Percentiles rank a stretch among this genome's conserved stretches.
These are phyloP conservation scores for Caenorhabditis sp. DNA, from an alignment of 2,888 invertebrate species.

Conservation along the genomic window DNA sequence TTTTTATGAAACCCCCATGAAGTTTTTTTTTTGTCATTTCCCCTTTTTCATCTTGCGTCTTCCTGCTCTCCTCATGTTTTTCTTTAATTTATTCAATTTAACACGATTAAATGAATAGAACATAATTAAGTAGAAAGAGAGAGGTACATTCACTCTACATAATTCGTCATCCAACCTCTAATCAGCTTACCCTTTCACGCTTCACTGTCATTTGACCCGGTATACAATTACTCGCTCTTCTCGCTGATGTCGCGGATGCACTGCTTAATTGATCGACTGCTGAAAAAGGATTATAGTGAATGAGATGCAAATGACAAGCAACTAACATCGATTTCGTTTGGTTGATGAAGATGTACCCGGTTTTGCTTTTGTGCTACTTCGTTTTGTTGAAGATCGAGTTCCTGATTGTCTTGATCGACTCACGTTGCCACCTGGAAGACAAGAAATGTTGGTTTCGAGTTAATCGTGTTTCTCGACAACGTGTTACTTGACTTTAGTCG, in stretches of 20 bases:
- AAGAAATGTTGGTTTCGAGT: background rate
- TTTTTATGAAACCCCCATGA: background rate
- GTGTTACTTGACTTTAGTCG: no score
- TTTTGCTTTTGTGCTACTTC: conserved; percentile 1
- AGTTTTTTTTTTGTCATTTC: background rate
- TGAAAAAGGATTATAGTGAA: background rate
- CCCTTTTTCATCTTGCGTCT: background rate
- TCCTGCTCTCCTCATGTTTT: background rate
- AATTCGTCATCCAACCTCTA: background rate
- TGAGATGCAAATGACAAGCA: no score
- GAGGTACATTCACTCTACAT: no score
- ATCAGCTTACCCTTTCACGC: background rate
- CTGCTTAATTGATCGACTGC: background rate
- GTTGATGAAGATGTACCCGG: background rate
- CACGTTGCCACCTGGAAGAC: conserved; percentile 21
- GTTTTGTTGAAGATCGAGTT: conserved; percentile 16
- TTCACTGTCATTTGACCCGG: background rate
- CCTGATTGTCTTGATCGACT: conserved; percentile 16
- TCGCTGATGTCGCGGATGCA: background rate
- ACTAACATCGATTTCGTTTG: background rate
- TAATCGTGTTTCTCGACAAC: no score
- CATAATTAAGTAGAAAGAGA: background rate
- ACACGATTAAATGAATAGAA: background rate
- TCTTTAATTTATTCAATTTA: background rate
- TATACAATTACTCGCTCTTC: background rate